These are phyloP conservation scores for Lagopus leucura DNA, from an alignment of 2,113 vertebrate genomes.

Conservation along the genomic window DNA sequence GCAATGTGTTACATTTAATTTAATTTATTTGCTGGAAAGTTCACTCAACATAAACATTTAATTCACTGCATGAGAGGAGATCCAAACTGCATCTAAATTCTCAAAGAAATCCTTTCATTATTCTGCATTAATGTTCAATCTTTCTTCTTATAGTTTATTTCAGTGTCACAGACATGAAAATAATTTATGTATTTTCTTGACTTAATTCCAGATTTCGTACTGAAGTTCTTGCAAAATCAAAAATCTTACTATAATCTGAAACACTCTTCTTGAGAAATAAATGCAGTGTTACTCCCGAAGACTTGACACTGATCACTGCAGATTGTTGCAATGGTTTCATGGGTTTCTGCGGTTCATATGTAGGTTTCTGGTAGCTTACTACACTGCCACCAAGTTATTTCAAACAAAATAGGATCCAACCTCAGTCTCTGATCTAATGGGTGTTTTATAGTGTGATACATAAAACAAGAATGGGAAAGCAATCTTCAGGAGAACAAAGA, in stretches of 20 bases:
- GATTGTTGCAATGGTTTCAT: slow-evolving; percentile 6
- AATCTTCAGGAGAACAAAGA: slow-evolving; percentile 46
- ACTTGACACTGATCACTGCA: background rate
- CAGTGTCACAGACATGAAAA: background rate
- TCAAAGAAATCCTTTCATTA: slow-evolving; percentile 5
- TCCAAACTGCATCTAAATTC: slow-evolving; percentile 27
- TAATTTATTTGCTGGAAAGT: slow-evolving; percentile 11
- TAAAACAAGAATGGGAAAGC: slow-evolving; percentile 50
- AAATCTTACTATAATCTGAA: slow-evolving; percentile 4
- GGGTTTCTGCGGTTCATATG: slow-evolving; percentile 9
- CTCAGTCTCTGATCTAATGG: slow-evolving; percentile 34
- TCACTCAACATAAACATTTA: slow-evolving; percentile 4
- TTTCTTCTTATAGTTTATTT: slow-evolving; percentile 26
- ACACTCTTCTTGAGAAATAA: background rate
- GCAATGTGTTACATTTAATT: background rate
- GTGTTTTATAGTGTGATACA: slow-evolving; percentile 42
- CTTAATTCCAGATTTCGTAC: slow-evolving; percentile 49
- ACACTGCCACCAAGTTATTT: background rate
- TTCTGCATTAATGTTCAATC: slow-evolving; percentile 37
- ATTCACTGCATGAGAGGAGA: slow-evolving; percentile 1
- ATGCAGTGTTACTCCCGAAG: slow-evolving; percentile 1
- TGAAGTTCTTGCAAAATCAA: background rate
- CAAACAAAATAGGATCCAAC: slow-evolving; percentile 56
- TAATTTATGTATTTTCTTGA: slow-evolving; percentile 47
- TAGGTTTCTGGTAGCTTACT: slow-evolving; percentile 36